phyloP scores from a whole-genome alignment of 1,140 invertebrate genomes.

The Drosophila kurseongensis region DNA sequence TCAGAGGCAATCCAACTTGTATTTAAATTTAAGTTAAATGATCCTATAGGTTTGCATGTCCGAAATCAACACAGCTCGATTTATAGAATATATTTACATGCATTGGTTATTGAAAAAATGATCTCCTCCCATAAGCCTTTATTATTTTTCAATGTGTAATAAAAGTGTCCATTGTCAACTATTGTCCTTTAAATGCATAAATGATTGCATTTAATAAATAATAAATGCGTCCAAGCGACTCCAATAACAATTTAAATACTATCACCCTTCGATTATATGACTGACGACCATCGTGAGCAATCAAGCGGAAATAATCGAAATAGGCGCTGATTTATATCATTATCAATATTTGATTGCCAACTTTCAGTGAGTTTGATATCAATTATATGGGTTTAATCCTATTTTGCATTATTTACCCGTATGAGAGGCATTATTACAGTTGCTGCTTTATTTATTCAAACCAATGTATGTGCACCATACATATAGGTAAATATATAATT shows the following conservation, averaged over 20 bases:
- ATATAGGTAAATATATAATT: slow-evolving; percentile 11
- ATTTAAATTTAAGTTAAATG: too few species aligned
- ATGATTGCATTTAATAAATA: slow-evolving; percentile 8
- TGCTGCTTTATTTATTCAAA: slow-evolving; percentile 39
- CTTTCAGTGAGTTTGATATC: slow-evolving; percentile 32
- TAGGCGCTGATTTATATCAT: slow-evolving; percentile 33
- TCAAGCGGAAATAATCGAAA: slow-evolving; percentile 36
- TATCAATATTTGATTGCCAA: slow-evolving; percentile 50
- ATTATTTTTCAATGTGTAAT: too few species aligned
- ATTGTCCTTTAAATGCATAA: neutral
- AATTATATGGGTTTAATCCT: slow-evolving; percentile 39
- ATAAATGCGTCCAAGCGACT: neutral
- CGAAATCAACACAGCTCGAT: too few species aligned
- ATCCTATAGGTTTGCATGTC: too few species aligned
- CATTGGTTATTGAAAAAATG: too few species aligned
- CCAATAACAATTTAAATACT: slow-evolving; percentile 2
- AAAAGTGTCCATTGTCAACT: neutral
- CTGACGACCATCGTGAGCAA: neutral
- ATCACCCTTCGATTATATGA: slow-evolving; percentile 1
- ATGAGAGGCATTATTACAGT: slow-evolving; percentile 54
- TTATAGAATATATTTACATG: too few species aligned
- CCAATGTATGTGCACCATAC: slow-evolving; percentile 9
- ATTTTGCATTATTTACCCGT: slow-evolving; percentile 69
- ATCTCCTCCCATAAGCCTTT: too few species aligned
- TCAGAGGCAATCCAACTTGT: too few species aligned